Base-by-base conservation (phyloP, 2,888 invertebrate genomes). In the Exephanes ischioxanthus region DNA sequence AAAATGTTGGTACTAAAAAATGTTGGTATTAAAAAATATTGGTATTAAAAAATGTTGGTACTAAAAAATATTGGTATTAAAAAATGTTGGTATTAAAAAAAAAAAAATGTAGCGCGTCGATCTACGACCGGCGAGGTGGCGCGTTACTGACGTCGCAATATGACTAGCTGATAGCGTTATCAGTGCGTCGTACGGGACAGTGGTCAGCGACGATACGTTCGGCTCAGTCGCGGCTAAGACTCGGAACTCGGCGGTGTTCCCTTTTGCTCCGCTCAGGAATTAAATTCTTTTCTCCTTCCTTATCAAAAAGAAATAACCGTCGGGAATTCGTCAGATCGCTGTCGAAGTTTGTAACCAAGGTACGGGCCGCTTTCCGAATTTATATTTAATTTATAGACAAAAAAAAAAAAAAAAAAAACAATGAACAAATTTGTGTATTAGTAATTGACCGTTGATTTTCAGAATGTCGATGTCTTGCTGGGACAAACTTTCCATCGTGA, bases 391-490 rank as follows among this genome's bases (percentile, higher is more conserved):
- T 51, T 26, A 6, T n/a, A 22, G 19, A 7, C 6, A 2, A 58
- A 22, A 61, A 61, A 61, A 16, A 26, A 5, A 26, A 2, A 33
- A 33, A 63, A 14, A 0, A 3, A 26, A 33, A 7, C 1, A 4
- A 16, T 14, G 3, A 6, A 61, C 26, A 33, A 33, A 16, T 33
- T 61, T 61, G 22, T 30, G 61, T 26, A 26, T 3, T 2, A 14
- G 5, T 0, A 16, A 61, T 26, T 4, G 33, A 30, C 30, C 4
- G 30, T 61, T 30, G 9, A 61, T 16, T 61, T 82, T 58, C 86
- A 94, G 91, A 84, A 94, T 94, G 94, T 87, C 91, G 78, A 63
- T 94, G 22, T 89, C 92, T n/a, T 93, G 91, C 48, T 92, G 92
- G 93, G 93, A 94, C 76, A 94, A 93, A 72, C 83, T 93, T 16